Percentiles rank a stretch among this genome's conserved stretches.
These are phyloP conservation scores for Leptinotarsa defecta DNA, from an alignment of 1,140 invertebrate genomes.

Conservation along the genomic window DNA sequence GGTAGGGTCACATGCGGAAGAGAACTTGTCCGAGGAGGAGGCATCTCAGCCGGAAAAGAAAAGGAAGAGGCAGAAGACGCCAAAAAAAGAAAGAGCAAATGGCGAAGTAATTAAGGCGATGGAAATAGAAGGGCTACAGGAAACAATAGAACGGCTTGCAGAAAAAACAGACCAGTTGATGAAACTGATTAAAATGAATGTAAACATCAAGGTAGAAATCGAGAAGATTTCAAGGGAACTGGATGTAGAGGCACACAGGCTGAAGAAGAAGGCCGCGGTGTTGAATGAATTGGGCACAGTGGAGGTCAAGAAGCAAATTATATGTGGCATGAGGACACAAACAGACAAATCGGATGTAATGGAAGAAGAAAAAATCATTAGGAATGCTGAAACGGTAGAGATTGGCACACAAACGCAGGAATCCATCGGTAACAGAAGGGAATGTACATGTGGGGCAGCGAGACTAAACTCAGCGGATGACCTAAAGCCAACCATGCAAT, in stretches of 20 bases:
- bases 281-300: no score
- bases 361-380: no score
- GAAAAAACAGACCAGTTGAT: background rate
- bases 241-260: background rate
- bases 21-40: background rate
- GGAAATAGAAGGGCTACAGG: background rate
- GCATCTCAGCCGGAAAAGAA: background rate
- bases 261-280: no score
- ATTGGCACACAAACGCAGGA: no score
- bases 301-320: no score
- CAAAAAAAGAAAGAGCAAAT: background rate
- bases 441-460: background rate
- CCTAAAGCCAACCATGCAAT: background rate
- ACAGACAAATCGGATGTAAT: no score
- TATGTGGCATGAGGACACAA: no score
- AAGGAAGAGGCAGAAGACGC: background rate
- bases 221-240: background rate
- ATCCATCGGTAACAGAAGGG: no score
- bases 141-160: background rate
- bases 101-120: background rate
- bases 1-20: background rate
- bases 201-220: background rate
- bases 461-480: background rate
- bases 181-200: background rate
- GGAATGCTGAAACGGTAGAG: no score